Evolutionary conservation across 2,113 vertebrate genomes (phyloP).

Genomic region (Eulemur rufifrons): DNA sequence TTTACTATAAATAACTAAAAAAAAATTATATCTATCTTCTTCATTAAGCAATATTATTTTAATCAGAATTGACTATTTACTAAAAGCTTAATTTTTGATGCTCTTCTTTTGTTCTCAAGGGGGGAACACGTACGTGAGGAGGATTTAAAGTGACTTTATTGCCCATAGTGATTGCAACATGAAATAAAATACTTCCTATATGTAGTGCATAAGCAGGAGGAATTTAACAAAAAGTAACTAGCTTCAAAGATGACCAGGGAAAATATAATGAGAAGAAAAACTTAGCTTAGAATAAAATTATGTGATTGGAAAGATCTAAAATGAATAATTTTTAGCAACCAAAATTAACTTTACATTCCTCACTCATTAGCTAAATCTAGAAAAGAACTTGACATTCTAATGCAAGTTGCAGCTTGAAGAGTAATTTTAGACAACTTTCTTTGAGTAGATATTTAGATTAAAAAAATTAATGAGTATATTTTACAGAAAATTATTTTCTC

Average conservation of each 20-base stretch:
- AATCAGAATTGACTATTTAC: background rate
- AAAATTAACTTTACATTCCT: constrained; percentile 48
- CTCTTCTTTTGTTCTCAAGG: background rate
- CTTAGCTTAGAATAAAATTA: background rate
- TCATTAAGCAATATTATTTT: background rate
- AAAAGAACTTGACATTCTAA: constrained; percentile 13
- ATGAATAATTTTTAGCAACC: background rate
- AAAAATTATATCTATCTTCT: background rate
- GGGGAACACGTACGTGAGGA: background rate
- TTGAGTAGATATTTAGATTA: constrained; percentile 27
- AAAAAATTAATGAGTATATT: constrained; percentile 22
- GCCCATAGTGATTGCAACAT: background rate
- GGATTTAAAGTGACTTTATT: background rate
- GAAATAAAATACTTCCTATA: background rate
- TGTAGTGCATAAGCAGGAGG: background rate
- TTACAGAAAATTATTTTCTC: constrained; percentile 39
- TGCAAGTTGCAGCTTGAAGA: constrained; percentile 27
- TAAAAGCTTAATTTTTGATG: background rate
- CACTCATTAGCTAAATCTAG: background rate
- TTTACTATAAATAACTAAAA: background rate
- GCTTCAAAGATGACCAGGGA: background rate
- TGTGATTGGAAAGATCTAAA: background rate
- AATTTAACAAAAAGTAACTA: background rate
- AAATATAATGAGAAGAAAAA: background rate
- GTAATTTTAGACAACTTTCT: constrained; percentile 29